Evolutionary conservation across 2,888 invertebrate genomes (phyloP), one percentile per base, ranked within the genome.

Genomic region (Himalopsyche anomala): DNA sequence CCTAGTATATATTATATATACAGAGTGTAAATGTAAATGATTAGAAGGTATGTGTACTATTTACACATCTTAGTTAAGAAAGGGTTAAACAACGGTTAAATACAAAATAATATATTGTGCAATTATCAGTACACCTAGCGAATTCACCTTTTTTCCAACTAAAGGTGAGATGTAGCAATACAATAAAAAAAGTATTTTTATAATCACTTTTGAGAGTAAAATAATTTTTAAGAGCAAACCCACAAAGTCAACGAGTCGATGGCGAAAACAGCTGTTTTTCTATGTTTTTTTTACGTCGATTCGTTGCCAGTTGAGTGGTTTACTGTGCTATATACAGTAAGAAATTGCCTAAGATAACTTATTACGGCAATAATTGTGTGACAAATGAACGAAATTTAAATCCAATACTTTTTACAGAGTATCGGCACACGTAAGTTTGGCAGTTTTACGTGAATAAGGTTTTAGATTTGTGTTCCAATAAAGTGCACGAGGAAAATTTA

Each of bases 321-420:
- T 80, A 38, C 55, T 62, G 83, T 62, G 54, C 55, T 83, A 62
- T 40, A 69, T 42, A 45, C 40, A 42, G 15, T 54, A 15, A 55
- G 84, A 42, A 28, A 45, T 80, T 80, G 80, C 80, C 40, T 62
- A 56, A 45, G 40, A 5, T 69, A 45, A 69, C 36, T 15, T 36
- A 12, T 54, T 85, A n/a, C 81, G 9, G 81, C 85, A 85, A 85
- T 62, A 62, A 62, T 81, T 45, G 81, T 84, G 84, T 85, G 85
- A 85, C 85, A 81, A 85, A 85, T 62, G 81, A 85, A 81, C 81
- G 45, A 62, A 69, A 55, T 62, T 84, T 56, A 51, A 81, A 40
- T 62, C 81, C 40, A 79, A 38, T n/a, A 28, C 38, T 80, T 84
- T 81, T 81, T 45, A 15, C 54, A 79, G 36, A 62, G 62, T 62